phyloP scores from a whole-genome alignment of 2,888 invertebrate genomes.

The Selenia dentaria region DNA sequence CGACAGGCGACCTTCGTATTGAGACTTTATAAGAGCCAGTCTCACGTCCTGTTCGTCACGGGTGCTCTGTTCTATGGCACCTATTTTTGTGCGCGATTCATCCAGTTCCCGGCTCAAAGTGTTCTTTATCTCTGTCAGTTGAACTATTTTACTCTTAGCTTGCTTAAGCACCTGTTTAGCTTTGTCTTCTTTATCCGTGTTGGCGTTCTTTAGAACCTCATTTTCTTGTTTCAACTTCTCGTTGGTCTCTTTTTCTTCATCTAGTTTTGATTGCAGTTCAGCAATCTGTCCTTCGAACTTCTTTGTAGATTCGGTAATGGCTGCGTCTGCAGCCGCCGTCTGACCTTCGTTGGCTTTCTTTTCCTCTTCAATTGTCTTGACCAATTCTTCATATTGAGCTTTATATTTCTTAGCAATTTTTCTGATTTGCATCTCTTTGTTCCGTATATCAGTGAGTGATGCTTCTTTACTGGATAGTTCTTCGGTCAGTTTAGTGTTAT shows the following conservation, averaged over 20 bases:
- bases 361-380: slow-evolving; percentile 87
- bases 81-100: slow-evolving; percentile 77
- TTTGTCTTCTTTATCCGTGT: slow-evolving; percentile 86
- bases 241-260: slow-evolving; percentile 82
- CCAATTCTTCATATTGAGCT: slow-evolving; percentile 91
- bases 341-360: slow-evolving; percentile 84
- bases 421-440: slow-evolving; percentile 89
- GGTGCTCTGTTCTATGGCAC: slow-evolving; percentile 77
- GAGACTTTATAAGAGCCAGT: slow-evolving; percentile 86
- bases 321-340: slow-evolving; percentile 73
- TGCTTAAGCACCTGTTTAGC: slow-evolving; percentile 88
- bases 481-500: slow-evolving; percentile 86
- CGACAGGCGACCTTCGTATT: slow-evolving; percentile 88
- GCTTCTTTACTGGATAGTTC: slow-evolving; percentile 88
- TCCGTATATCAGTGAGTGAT: slow-evolving; percentile 87
- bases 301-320: slow-evolving; percentile 76
- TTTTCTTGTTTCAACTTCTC: slow-evolving; percentile 88
- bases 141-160: slow-evolving; percentile 90
- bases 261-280: slow-evolving; percentile 70
- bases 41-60: slow-evolving; percentile 84
- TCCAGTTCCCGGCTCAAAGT: slow-evolving; percentile 84
- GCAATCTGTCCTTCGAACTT: slow-evolving; percentile 77
- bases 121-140: slow-evolving; percentile 88
- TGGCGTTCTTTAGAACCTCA: slow-evolving; percentile 82
- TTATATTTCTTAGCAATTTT: slow-evolving; percentile 98